A percentile compares a stretch with the other conserved stretches of the same genome.
Evolutionary conservation across 2,113 vertebrate genomes (phyloP).

Genomic region (Stegastes partitus): DNA sequence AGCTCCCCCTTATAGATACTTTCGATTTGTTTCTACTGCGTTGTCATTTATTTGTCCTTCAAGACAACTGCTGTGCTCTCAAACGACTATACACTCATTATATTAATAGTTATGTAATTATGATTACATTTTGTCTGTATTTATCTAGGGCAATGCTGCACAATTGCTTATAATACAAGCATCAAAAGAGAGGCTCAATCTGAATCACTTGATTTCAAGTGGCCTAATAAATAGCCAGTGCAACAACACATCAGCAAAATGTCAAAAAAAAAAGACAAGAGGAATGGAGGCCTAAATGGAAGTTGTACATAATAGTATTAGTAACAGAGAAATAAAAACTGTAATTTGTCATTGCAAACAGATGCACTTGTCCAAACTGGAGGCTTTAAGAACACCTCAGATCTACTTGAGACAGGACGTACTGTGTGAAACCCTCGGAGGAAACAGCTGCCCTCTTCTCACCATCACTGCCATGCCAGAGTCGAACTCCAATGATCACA

Average conservation of each 20-base stretch:
- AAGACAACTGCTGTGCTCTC: neutral
- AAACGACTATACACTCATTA: neutral
- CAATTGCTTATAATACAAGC: constrained; percentile 12
- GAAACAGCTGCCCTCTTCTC: constrained; percentile 94
- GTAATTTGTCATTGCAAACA: constrained; percentile 47
- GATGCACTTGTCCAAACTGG: constrained; percentile 98
- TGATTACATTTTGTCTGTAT: neutral
- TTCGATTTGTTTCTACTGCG: neutral
- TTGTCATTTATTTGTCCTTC: neutral
- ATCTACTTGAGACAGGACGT: constrained; percentile 94
- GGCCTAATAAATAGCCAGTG: neutral
- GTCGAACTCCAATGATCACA: constrained; percentile 91
- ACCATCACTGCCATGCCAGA: constrained; percentile 98
- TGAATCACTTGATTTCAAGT: constrained; percentile 21
- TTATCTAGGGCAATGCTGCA: neutral
- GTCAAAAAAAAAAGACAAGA: neutral
- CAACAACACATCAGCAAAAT: neutral
- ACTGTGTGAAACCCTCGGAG: constrained; percentile 93
- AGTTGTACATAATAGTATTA: neutral
- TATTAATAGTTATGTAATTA: constrained; percentile 5
- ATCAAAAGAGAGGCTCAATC: constrained; percentile 2
- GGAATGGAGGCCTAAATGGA: neutral
- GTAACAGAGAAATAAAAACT: constrained; percentile 8
- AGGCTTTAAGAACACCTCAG: constrained; percentile 89
- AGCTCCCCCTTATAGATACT: neutral